Base-by-base conservation (phyloP, 2,888 invertebrate genomes). In the Drosophila merina region DNA sequence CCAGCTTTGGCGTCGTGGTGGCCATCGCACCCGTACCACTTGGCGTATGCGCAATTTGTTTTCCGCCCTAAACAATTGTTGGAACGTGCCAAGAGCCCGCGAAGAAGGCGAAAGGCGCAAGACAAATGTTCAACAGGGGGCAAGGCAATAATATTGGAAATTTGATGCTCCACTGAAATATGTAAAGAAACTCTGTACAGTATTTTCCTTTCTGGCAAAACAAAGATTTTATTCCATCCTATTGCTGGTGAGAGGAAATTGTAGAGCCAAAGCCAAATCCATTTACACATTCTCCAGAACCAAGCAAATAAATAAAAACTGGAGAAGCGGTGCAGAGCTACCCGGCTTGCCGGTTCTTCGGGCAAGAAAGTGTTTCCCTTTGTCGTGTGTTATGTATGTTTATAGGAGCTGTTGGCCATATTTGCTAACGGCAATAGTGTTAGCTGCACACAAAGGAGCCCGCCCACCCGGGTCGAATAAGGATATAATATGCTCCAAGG, bases 111-210 rank as follows among this genome's bases (percentile, higher is more conserved):
- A 50, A 54, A 57, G 44, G 9, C 52, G 57, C 49, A 62, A 64
- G 64, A 64, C 68, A 80, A 79, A 82, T 78, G 80, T 70, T 79
- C 84, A 86, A 84, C 81, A 72, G 86, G 84, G 84, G 76, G 84
- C 79, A 79, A 86, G 76, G 84, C 79, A 79, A 86, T 86, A 81
- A 86, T 79, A 79, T 84, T 81, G 74, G 75, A 81, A 84, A 86
- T 81, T 81, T 75, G 75, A 73, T 71, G 76, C 75, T 74, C 68
- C 69, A 60, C 66, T 76, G 83, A 71, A 66, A 66, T 54, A 42
- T 54, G 47, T 48, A 40, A 40, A 30, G 54, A 25, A 14, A 33
- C 9, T 14, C 30, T 10, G 20, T 42, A 62, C 45, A 64, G 20
- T 62, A 64, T 64, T 64, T 64, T 47, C 31, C 62, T 20, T 62